Evolutionary conservation across 2,888 invertebrate genomes (phyloP).

Genomic region (Netelia melanura): DNA sequence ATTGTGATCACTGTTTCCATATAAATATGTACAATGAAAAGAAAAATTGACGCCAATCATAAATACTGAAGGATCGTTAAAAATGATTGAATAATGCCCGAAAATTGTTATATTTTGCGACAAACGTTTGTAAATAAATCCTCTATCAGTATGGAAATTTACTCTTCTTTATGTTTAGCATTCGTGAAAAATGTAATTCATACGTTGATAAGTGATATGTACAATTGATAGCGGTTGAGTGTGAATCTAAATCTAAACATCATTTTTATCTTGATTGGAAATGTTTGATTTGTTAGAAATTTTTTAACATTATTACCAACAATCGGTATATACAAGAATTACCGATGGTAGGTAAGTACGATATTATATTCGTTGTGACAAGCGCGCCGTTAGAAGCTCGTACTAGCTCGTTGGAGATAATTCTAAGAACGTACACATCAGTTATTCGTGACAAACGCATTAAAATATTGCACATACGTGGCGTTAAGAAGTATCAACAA

Average conservation of each 20-base stretch:
- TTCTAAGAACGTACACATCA: conserved; percentile 4
- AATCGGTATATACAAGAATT: not conserved
- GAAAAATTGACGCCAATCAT: not conserved
- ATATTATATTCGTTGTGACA: conserved; percentile 4
- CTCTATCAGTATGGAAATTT: not conserved
- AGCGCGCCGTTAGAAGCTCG: conserved; percentile 34
- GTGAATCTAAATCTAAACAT: no score
- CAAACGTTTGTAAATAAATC: conserved; percentile 35
- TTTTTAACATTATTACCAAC: not conserved
- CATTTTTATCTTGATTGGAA: no score
- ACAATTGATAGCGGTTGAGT: no score
- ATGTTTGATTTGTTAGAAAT: no score
- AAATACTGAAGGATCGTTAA: not conserved
- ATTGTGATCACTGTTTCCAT: not conserved
- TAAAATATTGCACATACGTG: not conserved
- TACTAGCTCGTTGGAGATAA: conserved; percentile 20
- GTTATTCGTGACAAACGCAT: not conserved
- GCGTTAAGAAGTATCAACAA: conserved; percentile 5
- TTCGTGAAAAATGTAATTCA: no score
- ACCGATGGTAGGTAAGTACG: conserved; percentile 42
- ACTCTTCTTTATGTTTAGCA: not conserved
- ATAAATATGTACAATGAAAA: not conserved
- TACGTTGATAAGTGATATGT: no score
- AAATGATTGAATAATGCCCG: not conserved
- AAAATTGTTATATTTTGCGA: conserved; percentile 29